These are phyloP conservation scores for Piprites chloris DNA, from an alignment of 2,113 vertebrate species.

Conservation along the genomic window DNA sequence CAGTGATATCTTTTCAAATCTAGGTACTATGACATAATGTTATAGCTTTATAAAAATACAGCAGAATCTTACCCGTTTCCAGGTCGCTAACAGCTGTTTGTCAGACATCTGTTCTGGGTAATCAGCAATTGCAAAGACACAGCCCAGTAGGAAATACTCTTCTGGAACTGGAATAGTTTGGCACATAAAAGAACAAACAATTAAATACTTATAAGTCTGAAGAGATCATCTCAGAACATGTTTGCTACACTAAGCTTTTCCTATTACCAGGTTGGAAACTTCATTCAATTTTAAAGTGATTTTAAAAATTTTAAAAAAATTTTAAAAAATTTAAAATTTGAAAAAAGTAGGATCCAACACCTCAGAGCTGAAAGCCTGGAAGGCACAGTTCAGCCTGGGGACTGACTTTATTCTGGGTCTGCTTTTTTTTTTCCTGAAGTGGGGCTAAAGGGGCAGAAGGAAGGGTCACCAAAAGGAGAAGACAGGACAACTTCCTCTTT, in stretches of 20 bases:
- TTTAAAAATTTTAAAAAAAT: too few relatives aligned
- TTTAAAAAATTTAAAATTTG: too few relatives aligned
- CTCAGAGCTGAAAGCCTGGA: neutral
- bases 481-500: neutral
- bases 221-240: neutral
- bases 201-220: neutral
- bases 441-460: neutral
- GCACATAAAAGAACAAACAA: neutral
- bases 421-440: neutral
- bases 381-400: neutral
- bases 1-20: neutral
- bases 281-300: neutral
- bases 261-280: neutral
- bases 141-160: conserved; percentile 90
- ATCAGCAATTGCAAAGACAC: conserved; percentile 93
- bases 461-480: neutral
- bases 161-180: conserved; percentile 83
- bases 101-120: conserved; percentile 98
- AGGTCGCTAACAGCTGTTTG: conserved; percentile 92
- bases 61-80: conserved; percentile 87
- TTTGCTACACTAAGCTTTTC: neutral
- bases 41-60: neutral
- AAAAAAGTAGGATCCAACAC: neutral
- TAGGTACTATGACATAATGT: neutral
- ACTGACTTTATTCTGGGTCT: neutral